phyloP scores from a whole-genome alignment of 2,797 vertebrate species.

The Rhinella marina region DNA sequence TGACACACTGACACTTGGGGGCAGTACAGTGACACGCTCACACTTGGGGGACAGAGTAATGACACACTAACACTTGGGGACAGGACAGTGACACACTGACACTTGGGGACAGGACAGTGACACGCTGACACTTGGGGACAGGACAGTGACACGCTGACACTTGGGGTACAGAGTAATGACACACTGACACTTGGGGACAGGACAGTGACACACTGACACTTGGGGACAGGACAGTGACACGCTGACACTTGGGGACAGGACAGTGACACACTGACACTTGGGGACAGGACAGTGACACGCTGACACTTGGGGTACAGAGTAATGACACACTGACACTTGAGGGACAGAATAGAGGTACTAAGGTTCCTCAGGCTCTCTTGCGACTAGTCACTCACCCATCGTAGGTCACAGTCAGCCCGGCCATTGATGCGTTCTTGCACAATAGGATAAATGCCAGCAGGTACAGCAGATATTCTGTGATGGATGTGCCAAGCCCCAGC shows the following conservation, averaged over 20 bases:
- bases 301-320: not conserved
- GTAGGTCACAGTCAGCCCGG: slow-evolving; percentile 72
- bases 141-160: not conserved
- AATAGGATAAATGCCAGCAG: slow-evolving; percentile 65
- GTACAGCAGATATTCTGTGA: slow-evolving; percentile 68
- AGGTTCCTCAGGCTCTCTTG: no score
- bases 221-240: not conserved
- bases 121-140: not conserved
- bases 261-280: not conserved
- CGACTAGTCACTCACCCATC: slow-evolving; percentile 65
- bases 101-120: not conserved
- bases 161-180: not conserved
- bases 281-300: not conserved
- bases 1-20: no score
- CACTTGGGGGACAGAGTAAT: no score
- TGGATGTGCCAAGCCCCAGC: slow-evolving; percentile 68
- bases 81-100: not conserved
- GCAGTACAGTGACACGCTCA: no score
- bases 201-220: not conserved
- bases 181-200: not conserved
- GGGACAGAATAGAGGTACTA: not conserved
- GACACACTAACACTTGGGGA: no score
- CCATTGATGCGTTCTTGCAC: slow-evolving; percentile 70
- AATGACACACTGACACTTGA: not conserved
- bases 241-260: not conserved